phyloP scores from a whole-genome alignment of 2,797 vertebrate genomes.

The Triplophysa bombifrons region DNA sequence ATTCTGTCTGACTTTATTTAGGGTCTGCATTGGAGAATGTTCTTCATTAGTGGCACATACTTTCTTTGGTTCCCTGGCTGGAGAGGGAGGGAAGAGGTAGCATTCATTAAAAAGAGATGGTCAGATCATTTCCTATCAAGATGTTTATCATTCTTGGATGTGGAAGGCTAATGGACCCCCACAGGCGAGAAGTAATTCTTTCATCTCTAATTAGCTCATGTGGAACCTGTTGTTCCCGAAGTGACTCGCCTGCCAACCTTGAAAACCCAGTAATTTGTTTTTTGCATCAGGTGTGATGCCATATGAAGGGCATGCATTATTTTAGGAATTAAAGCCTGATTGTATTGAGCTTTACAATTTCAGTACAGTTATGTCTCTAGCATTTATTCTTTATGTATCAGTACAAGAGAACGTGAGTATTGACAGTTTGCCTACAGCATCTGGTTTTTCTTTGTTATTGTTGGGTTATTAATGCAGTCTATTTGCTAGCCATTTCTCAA shows the following conservation, averaged over 20 bases:
- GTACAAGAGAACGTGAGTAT: constrained; percentile 1
- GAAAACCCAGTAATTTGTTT: background rate
- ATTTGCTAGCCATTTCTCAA: constrained; percentile 28
- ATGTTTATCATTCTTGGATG: constrained; percentile 9
- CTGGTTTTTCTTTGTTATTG: constrained; percentile 27
- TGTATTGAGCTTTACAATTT: background rate
- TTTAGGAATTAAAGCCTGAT: background rate
- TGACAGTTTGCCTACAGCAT: constrained; percentile 27
- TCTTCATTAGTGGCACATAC: constrained; percentile 67
- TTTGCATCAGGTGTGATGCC: background rate
- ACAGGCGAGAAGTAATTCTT: constrained; percentile 5
- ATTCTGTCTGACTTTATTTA: constrained; percentile 76
- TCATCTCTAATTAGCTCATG: constrained; percentile 34
- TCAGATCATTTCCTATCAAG: constrained; percentile 25
- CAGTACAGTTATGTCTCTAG: background rate
- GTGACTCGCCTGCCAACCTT: background rate
- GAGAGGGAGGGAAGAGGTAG: constrained; percentile 13
- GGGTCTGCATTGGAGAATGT: constrained; percentile 56
- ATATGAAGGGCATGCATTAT: background rate
- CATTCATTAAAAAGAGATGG: constrained; percentile 46
- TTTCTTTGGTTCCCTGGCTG: constrained; percentile 49
- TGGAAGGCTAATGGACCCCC: constrained; percentile 5
- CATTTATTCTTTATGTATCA: constrained; percentile 21
- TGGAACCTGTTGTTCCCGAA: constrained; percentile 13
- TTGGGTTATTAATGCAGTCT: constrained; percentile 43